Base-by-base conservation (phyloP, 2,797 vertebrate genomes). In the Babyrousa celebensis region DNA sequence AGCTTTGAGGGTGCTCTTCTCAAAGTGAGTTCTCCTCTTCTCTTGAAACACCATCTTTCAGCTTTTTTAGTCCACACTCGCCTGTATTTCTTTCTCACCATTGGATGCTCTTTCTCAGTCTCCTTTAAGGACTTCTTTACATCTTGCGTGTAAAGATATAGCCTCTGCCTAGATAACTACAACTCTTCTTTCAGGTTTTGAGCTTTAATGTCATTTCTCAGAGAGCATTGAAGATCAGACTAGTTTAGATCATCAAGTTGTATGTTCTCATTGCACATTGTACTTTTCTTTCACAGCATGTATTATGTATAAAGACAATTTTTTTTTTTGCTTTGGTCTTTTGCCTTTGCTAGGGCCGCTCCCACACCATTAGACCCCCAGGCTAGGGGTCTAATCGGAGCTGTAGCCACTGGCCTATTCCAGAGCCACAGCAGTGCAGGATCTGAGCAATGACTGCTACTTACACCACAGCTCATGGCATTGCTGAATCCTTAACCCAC, bases 181-280 rank as follows among this genome's bases (percentile, higher is more conserved):
- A 78, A n/a, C 6, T 77, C 71, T 70, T 32, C n/a, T 89, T 94
- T 80, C 74, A 77, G 60, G 36, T 78, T 93, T 85, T 14, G 79
- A 80, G 27, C 29, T 84, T 87, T 62, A 83, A 32, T 78, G 29
- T 62, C 12, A 74, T 83, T 89, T 92, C 40, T 79, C 10, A 75
- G 71, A 90, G 71, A 12, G 86, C 60, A 71, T 15, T 25, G 56
- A 63, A 43, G 63, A 54, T 15, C 63, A 83, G 54, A 62, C 48
- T 80, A 62, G 25, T 60, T 85, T 75, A 86, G 60, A 15, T 62
- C 6, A 20, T 74, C 32, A 71, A 29, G 20, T 83, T 32, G 56
- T 9, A 29, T 74, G 29, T 93, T 87, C 43, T 65, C 16, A 63
- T 62, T 54, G 52, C 16, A n/a, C 20, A 5, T 14, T 67, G 3